phyloP scores from a whole-genome alignment of 64 coral and sea anemone species.

The Astreopora myriophthalma region DNA sequence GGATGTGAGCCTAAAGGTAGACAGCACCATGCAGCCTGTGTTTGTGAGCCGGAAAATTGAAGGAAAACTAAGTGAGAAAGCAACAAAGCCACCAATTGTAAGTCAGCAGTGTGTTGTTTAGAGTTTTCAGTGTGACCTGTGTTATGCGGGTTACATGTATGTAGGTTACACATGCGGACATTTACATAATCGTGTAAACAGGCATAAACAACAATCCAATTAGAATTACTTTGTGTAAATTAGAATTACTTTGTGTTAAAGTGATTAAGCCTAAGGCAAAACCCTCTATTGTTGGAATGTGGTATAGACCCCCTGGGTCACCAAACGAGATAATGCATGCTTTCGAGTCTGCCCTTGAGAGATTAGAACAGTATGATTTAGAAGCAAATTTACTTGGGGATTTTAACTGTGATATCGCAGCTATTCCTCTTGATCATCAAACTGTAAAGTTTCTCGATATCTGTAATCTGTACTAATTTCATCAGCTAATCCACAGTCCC shows the following conservation, averaged over 20 bases:
- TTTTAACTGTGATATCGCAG: no score
- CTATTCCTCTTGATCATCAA: background rate
- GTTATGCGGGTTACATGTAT: no score
- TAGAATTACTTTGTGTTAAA: background rate
- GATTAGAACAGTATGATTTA: background rate
- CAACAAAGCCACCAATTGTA: no score
- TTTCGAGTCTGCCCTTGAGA: slow-evolving; percentile 17
- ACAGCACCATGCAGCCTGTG: no score
- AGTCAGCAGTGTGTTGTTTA: no score
- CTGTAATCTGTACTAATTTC: background rate
- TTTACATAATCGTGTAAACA: no score
- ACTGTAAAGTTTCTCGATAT: background rate
- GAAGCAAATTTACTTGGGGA: background rate
- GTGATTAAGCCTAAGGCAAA: background rate
- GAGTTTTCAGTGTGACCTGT: no score
- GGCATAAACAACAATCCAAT: no score
- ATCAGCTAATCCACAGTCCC: background rate
- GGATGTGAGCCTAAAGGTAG: no score
- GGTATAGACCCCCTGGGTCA: slow-evolving; percentile 4
- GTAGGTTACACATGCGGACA: no score
- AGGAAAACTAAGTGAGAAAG: no score
- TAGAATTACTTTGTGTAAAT: background rate
- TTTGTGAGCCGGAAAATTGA: no score
- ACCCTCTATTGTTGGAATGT: background rate
- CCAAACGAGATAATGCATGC: slow-evolving; percentile 13